Evolutionary conservation across 1,140 invertebrate genomes (phyloP).

Genomic region (Drosophila prosaltans): DNA sequence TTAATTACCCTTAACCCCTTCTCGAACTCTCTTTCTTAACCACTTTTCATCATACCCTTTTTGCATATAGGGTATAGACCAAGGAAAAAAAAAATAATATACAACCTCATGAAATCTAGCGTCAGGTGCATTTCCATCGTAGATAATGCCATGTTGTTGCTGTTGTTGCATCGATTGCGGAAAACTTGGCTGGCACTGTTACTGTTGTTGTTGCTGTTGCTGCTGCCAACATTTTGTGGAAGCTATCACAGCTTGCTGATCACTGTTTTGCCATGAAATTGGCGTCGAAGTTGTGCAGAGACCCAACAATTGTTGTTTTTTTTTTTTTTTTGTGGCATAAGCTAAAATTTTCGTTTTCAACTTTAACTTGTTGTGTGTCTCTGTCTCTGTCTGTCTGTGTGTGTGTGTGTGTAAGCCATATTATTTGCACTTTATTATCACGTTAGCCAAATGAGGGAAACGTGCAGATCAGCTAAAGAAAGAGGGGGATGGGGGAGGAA

Average conservation of each 20-base stretch:
- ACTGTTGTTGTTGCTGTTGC: conserved; percentile 25
- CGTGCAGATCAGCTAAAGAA: conserved; percentile 61
- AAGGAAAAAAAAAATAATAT: conserved; percentile 15
- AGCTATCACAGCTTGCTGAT: conserved; percentile 58
- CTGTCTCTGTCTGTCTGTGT: not conserved
- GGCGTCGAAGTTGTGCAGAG: conserved; percentile 19
- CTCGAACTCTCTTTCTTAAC: no score
- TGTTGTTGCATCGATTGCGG: conserved; percentile 72
- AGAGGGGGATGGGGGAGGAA: conserved; percentile 10
- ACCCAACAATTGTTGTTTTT: conserved; percentile 55
- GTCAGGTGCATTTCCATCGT: conserved; percentile 83
- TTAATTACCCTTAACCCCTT: no score
- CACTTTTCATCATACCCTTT: not conserved
- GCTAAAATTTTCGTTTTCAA: conserved; percentile 54
- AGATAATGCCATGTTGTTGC: conserved; percentile 73
- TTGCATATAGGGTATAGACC: not conserved
- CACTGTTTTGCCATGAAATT: conserved; percentile 6
- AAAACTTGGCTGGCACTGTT: conserved; percentile 62
- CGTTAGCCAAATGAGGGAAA: conserved; percentile 82
- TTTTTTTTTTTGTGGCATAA: conserved; percentile 8
- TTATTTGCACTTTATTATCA: conserved; percentile 83
- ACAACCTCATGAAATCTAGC: conserved; percentile 69
- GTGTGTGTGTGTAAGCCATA: conserved; percentile 65
- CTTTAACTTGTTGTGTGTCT: conserved; percentile 36
- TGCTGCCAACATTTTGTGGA: conserved; percentile 17